These are phyloP conservation scores for Corella eumyota DNA, from an alignment of 23 tunicate species.

Conservation along the genomic window DNA sequence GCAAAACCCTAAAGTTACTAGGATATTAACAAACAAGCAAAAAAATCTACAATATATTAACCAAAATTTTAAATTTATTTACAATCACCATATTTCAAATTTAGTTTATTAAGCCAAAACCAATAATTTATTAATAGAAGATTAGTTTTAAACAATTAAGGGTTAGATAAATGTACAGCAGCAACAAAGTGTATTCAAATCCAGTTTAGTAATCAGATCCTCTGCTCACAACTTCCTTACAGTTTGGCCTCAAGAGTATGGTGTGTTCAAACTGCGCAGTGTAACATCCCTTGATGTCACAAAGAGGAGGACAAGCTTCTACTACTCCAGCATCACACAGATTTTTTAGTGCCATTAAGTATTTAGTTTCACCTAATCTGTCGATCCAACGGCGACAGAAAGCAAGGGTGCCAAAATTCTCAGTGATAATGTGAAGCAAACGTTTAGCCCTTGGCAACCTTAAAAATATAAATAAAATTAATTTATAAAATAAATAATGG, in stretches of 20 bases:
- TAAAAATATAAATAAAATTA: constrained; percentile 8
- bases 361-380: constrained; percentile 85
- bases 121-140: too few relatives aligned
- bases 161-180: too few relatives aligned
- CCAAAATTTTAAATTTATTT: too few relatives aligned
- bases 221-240: constrained; percentile 97
- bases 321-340: constrained; percentile 84
- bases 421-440: constrained; percentile 58
- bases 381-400: constrained; percentile 99
- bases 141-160: too few relatives aligned
- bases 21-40: too few relatives aligned
- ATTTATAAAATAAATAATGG: background rate
- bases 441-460: constrained; percentile 79
- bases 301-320: constrained; percentile 90
- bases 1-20: too few relatives aligned
- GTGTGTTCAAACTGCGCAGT: constrained; percentile 99
- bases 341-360: constrained; percentile 84
- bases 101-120: too few relatives aligned
- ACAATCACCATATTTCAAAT: too few relatives aligned
- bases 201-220: constrained; percentile 77
- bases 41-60: too few relatives aligned
- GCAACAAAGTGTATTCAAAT: too few relatives aligned
- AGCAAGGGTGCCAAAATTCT: constrained; percentile 95
- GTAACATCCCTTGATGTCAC: constrained; percentile 92
- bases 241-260: constrained; percentile 78